Conservation (phyloP, 1,140 invertebrate species). For the Drosophila sechellia region DNA sequence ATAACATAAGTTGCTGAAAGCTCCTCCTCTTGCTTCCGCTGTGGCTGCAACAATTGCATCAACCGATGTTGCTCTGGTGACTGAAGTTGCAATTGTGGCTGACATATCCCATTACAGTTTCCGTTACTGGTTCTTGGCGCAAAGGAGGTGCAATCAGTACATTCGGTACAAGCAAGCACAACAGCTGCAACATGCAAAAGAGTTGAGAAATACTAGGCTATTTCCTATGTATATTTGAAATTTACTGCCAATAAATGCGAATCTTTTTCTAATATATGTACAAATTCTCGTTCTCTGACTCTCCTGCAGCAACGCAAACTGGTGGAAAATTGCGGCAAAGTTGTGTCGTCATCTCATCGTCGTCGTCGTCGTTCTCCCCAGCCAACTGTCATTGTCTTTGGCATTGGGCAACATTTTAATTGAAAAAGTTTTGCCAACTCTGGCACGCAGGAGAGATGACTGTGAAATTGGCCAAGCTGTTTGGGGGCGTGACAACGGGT, state of each 20-base stretch:
- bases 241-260: constrained; percentile 1
- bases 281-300: constrained; percentile 1
- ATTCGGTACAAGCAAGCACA: constrained; percentile 1
- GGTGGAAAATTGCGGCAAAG: constrained; percentile 30
- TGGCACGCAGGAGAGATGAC: constrained; percentile 55
- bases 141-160: constrained; percentile 11
- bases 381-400: constrained; percentile 57
- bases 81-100: constrained; percentile 26
- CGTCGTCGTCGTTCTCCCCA: background rate
- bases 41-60: constrained; percentile 13
- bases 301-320: constrained; percentile 18
- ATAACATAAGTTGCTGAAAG: constrained; percentile 6
- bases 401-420: constrained; percentile 67
- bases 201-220: constrained; percentile 1
- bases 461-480: constrained; percentile 77
- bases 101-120: constrained; percentile 58
- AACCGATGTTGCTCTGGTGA: constrained; percentile 15
- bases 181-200: constrained; percentile 17
- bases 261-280: background rate
- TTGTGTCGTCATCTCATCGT: constrained; percentile 1
- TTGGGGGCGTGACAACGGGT: constrained; percentile 39
- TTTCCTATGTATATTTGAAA: background rate
- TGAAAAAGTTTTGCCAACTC: constrained; percentile 67
- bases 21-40: constrained; percentile 30
- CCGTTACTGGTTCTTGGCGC: constrained; percentile 30